phyloP scores from a whole-genome alignment of 2,888 invertebrate species.

The Cataglyphis albicans region DNA sequence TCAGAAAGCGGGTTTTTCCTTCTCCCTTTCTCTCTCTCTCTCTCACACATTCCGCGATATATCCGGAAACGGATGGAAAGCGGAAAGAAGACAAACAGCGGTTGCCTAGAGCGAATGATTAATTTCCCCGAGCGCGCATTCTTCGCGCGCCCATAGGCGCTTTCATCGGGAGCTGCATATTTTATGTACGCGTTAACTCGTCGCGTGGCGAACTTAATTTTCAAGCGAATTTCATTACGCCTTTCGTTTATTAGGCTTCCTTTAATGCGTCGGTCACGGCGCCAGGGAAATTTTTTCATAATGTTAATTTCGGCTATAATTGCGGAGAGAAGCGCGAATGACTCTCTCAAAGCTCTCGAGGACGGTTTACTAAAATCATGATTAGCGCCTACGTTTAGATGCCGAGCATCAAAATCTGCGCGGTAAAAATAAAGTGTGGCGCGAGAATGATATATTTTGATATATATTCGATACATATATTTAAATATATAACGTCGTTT shows the following conservation, averaged over 20 bases:
- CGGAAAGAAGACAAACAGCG: constrained; percentile 73
- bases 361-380: not conserved
- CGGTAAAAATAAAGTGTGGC: not conserved
- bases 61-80: constrained; percentile 59
- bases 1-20: not conserved
- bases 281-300: constrained; percentile 45
- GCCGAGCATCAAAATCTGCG: not conserved
- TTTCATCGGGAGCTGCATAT: constrained; percentile 72
- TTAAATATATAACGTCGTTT: constrained; percentile 5
- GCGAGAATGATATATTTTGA: not conserved
- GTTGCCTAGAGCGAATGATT: constrained; percentile 71
- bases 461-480: not conserved
- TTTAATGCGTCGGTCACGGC: constrained; percentile 55
- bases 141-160: constrained; percentile 47
- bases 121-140: constrained; percentile 73
- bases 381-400: not conserved
- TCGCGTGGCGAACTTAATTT: constrained; percentile 78
- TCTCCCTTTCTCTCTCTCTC: not conserved
- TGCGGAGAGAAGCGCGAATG: constrained; percentile 27
- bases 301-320: constrained; percentile 41
- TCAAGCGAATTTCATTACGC: constrained; percentile 75
- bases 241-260: constrained; percentile 73
- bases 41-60: constrained; percentile 27
- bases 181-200: constrained; percentile 78
- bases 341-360: constrained; percentile 36